A percentile compares a stretch with the other conserved stretches of the same genome.
Conservation (phyloP, 2,888 invertebrate species). For the Lasius fuliginosus region DNA sequence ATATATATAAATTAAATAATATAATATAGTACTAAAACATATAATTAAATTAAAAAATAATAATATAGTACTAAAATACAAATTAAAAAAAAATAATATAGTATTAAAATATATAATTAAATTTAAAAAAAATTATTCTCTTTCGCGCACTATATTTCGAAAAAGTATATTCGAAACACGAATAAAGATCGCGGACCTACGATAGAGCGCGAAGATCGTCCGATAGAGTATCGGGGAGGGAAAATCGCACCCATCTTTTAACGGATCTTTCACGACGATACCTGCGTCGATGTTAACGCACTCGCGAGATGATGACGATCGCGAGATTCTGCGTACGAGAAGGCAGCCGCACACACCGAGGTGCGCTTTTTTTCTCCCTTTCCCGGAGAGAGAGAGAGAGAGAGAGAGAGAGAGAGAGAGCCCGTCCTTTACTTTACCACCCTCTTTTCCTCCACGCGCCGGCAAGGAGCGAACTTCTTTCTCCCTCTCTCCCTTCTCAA, state of each 20-base stretch:
- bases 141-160: background rate
- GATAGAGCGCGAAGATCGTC: background rate
- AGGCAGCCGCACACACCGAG: conserved; percentile 43
- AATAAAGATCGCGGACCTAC: background rate
- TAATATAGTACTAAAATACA: no score
- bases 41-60: no score
- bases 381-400: conserved; percentile 2
- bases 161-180: background rate
- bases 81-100: no score
- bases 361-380: conserved; percentile 47
- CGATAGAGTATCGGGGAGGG: conserved; percentile 9
- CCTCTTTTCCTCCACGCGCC: conserved; percentile 53
- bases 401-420: background rate
- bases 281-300: conserved; percentile 44
- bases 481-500: conserved; percentile 44
- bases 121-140: background rate
- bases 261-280: conserved; percentile 40
- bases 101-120: no score
- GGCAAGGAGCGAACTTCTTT: conserved; percentile 53
- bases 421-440: conserved; percentile 44
- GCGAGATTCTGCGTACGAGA: conserved; percentile 42
- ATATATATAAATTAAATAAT: background rate
- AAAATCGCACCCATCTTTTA: conserved; percentile 42
- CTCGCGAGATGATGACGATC: conserved; percentile 62
- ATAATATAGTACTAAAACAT: no score